A percentile compares a stretch with the other conserved stretches of the same genome.
phyloP scores from a whole-genome alignment of 2,797 vertebrate genomes.

The Sebastes minor region DNA sequence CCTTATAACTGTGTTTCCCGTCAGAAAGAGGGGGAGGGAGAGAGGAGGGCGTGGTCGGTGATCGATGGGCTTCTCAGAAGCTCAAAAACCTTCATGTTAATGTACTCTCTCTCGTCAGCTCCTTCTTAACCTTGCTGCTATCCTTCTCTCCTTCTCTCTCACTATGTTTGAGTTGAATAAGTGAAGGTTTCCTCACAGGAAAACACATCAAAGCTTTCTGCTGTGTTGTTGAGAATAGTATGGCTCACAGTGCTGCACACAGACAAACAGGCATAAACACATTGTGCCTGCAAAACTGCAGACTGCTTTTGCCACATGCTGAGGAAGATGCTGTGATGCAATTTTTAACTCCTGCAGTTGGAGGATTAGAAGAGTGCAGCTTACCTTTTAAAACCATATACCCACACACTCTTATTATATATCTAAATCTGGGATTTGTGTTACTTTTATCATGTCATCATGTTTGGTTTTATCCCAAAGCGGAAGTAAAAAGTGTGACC shows the following conservation, averaged over 20 bases:
- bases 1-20: slow-evolving; percentile 62
- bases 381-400: background rate
- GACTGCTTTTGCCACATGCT: slow-evolving; percentile 6
- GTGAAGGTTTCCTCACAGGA: slow-evolving; percentile 34
- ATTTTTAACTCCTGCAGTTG: background rate
- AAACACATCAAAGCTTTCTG: slow-evolving; percentile 43
- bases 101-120: slow-evolving; percentile 9
- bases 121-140: slow-evolving; percentile 4
- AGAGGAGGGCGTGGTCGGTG: slow-evolving; percentile 46
- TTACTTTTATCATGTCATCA: background rate
- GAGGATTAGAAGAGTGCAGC: background rate
- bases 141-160: background rate
- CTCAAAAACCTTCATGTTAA: slow-evolving; percentile 49
- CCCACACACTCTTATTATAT: background rate
- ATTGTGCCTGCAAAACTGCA: background rate
- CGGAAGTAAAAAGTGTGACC: background rate
- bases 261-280: background rate
- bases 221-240: slow-evolving; percentile 29
- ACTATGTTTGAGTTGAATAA: slow-evolving; percentile 31
- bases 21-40: slow-evolving; percentile 30
- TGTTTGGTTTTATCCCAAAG: background rate
- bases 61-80: slow-evolving; percentile 80
- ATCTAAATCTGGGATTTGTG: slow-evolving; percentile 5
- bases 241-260: background rate
- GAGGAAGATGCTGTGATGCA: background rate